Evolutionary conservation across 2,113 vertebrate species (phyloP).

Genomic region (Pelmatolapia mariae): DNA sequence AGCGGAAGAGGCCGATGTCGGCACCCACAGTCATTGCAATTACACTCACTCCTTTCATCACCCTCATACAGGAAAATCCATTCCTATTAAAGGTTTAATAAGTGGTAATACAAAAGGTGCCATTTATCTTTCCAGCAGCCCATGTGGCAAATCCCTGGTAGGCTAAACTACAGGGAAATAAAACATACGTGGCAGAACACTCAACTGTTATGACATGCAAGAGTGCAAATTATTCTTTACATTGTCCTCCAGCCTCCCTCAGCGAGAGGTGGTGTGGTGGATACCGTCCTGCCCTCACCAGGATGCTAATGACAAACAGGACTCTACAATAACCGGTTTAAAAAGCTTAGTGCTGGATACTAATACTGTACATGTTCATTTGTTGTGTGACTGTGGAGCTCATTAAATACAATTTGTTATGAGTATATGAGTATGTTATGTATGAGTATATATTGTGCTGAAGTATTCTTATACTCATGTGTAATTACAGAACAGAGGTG

Average conservation of each 20-base stretch:
- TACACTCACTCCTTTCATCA: not conserved
- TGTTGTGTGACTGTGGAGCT: not conserved
- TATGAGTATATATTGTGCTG: not conserved
- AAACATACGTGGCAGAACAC: not conserved
- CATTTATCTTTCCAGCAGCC: not conserved
- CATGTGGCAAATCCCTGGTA: not conserved
- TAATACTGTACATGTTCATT: not conserved
- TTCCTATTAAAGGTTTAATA: constrained; percentile 12
- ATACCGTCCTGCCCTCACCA: not conserved
- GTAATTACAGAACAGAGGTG: not conserved
- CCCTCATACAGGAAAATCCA: not conserved
- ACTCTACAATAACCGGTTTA: not conserved
- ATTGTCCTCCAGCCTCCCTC: not conserved
- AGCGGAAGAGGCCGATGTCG: not conserved
- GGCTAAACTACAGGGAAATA: not conserved
- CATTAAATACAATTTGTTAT: not conserved
- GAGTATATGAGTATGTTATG: not conserved
- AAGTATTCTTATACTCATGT: not conserved
- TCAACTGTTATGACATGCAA: not conserved
- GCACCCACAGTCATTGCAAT: not conserved
- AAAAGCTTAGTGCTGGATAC: not conserved
- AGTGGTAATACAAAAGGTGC: not conserved
- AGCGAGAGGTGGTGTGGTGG: not conserved
- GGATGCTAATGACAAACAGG: not conserved
- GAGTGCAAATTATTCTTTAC: not conserved